Conservation (phyloP, 2,797 vertebrate genomes). For the Coccyzus lansbergi region DNA sequence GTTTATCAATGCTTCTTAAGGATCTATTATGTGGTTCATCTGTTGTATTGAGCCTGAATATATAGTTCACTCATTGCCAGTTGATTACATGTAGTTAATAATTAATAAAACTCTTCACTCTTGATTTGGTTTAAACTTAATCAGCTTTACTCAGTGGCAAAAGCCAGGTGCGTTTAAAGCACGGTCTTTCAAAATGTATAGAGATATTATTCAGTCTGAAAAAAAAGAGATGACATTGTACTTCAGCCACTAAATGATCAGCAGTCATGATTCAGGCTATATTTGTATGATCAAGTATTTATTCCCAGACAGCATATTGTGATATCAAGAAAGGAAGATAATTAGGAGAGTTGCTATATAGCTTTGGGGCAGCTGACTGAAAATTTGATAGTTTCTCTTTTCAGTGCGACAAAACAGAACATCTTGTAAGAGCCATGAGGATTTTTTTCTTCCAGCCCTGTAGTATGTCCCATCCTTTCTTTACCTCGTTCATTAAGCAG, state of each 20-base stretch:
- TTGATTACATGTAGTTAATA: neutral
- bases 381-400: neutral
- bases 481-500: neutral
- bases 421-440: neutral
- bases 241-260: neutral
- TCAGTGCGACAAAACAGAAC: neutral
- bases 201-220: neutral
- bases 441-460: neutral
- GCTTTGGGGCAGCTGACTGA: neutral
- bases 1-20: neutral
- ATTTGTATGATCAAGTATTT: neutral
- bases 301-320: neutral
- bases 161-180: neutral
- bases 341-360: neutral
- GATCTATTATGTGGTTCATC: neutral
- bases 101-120: neutral
- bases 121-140: neutral
- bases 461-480: neutral
- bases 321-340: neutral
- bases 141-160: fast-evolving
- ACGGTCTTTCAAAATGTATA: neutral
- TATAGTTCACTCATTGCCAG: neutral
- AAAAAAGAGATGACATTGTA: neutral
- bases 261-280: neutral
- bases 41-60: neutral